These are phyloP conservation scores for Condylostylus longicornis DNA, from an alignment of 1,140 invertebrate species.

Conservation along the genomic window DNA sequence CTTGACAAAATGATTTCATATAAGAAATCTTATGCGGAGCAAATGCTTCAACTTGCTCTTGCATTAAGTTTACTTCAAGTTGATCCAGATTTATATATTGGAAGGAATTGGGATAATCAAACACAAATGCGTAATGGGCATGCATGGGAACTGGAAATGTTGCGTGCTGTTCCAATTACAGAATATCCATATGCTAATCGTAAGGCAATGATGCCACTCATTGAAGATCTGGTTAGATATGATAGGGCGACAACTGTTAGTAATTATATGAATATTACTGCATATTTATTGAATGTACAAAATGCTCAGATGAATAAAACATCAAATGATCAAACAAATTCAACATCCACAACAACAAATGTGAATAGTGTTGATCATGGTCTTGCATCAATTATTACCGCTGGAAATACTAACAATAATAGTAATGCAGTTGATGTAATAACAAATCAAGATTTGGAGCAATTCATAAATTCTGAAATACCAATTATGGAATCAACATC, in stretches of 20 bases:
- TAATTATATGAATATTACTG: slow-evolving; percentile 35
- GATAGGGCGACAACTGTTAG: slow-evolving; percentile 24
- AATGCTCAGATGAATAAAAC: slow-evolving; percentile 24
- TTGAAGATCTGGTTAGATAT: slow-evolving; percentile 41
- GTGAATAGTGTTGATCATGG: neutral
- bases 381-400: too few species aligned
- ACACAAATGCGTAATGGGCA: slow-evolving; percentile 42
- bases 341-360: too few species aligned
- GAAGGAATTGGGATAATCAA: slow-evolving; percentile 25
- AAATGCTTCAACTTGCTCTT: slow-evolving; percentile 58
- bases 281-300: slow-evolving; percentile 40
- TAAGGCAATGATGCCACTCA: slow-evolving; percentile 46
- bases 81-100: slow-evolving; percentile 47
- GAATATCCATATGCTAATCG: slow-evolving; percentile 52
- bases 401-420: too few species aligned
- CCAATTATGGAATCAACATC: too few species aligned
- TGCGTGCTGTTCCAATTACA: slow-evolving; percentile 36
- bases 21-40: slow-evolving; percentile 56
- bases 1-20: slow-evolving; percentile 42
- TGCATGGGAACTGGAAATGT: slow-evolving; percentile 40
- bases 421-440: slow-evolving; percentile 2
- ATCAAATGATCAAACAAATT: slow-evolving; percentile 3
- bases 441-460: too few species aligned
- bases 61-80: slow-evolving; percentile 56
- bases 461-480: too few species aligned